Evolutionary conservation across 37 sponge, comb jelly and placozoan species (phyloP).

Genomic region (Diacarnus erythraeanus): DNA sequence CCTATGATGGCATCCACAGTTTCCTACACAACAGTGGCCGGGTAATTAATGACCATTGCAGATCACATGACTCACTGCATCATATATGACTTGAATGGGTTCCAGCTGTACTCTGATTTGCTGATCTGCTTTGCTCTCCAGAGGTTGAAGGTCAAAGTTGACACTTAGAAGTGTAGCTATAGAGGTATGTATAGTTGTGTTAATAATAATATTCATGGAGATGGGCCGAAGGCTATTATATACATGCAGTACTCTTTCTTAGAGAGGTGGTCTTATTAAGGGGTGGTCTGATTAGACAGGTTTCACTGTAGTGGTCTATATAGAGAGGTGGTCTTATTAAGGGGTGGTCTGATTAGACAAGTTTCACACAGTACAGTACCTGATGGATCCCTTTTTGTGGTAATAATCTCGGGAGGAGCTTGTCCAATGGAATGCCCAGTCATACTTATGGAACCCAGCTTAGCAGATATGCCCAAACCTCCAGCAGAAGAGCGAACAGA

Average conservation of each 20-base stretch:
- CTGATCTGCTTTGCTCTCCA: constrained; percentile 50
- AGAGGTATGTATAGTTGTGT: neutral
- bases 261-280: too few relatives aligned
- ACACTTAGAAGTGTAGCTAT: constrained; percentile 32
- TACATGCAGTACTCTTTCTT: too few relatives aligned
- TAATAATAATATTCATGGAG: too few relatives aligned
- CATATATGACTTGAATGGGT: constrained; percentile 63
- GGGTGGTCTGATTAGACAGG: too few relatives aligned
- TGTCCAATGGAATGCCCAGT: neutral
- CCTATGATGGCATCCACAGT: constrained; percentile 72
- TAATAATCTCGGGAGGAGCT: neutral
- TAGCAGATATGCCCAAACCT: neutral
- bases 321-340: too few relatives aligned
- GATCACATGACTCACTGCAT: constrained; percentile 16
- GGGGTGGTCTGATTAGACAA: too few relatives aligned
- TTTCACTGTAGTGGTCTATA: too few relatives aligned
- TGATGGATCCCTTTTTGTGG: neutral
- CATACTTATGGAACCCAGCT: neutral
- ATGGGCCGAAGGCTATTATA: too few relatives aligned
- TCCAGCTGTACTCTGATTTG: constrained; percentile 28
- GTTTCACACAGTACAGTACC: neutral
- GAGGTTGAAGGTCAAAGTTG: constrained; percentile 66
- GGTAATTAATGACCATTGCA: neutral
- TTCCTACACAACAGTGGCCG: constrained; percentile 34
- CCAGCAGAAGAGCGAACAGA: neutral